phyloP scores from a whole-genome alignment of 2,113 vertebrate species.

The Notarius lentiginosus region DNA sequence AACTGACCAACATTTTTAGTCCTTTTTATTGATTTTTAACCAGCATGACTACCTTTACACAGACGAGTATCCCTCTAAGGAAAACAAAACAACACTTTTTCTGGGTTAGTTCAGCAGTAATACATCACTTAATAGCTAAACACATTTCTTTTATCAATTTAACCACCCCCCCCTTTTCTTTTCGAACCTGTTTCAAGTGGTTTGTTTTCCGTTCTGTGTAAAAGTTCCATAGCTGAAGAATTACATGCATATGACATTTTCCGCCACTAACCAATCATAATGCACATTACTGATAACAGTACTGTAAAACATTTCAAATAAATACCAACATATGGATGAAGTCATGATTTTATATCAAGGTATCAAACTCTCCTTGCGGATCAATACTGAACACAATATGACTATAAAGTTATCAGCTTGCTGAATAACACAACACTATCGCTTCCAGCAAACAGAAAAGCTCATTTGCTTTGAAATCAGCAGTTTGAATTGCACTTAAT shows the following conservation, averaged over 20 bases:
- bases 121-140: constrained; percentile 62
- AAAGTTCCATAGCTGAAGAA: constrained; percentile 88
- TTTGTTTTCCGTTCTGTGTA: constrained; percentile 83
- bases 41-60: constrained; percentile 89
- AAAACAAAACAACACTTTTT: constrained; percentile 72
- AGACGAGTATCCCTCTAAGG: constrained; percentile 74
- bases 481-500: constrained; percentile 76
- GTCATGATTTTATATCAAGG: constrained; percentile 85
- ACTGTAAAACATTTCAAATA: constrained; percentile 95
- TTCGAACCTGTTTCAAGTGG: constrained; percentile 54
- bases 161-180: constrained; percentile 35
- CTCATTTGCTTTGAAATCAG: constrained; percentile 69
- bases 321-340: constrained; percentile 94
- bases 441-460: constrained; percentile 99
- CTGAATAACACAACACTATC: constrained; percentile 78
- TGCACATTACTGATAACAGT: constrained; percentile 91
- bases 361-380: constrained; percentile 87
- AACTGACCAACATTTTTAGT: constrained; percentile 61
- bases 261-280: constrained; percentile 84
- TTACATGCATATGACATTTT: constrained; percentile 88
- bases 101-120: constrained; percentile 73
- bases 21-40: constrained; percentile 87
- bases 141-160: constrained; percentile 50
- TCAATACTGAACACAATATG: constrained; percentile 96
- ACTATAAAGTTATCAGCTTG: constrained; percentile 86